These are phyloP conservation scores for Pristionchus mayeri DNA, from an alignment of 2,888 invertebrate genomes.

Conservation along the genomic window DNA sequence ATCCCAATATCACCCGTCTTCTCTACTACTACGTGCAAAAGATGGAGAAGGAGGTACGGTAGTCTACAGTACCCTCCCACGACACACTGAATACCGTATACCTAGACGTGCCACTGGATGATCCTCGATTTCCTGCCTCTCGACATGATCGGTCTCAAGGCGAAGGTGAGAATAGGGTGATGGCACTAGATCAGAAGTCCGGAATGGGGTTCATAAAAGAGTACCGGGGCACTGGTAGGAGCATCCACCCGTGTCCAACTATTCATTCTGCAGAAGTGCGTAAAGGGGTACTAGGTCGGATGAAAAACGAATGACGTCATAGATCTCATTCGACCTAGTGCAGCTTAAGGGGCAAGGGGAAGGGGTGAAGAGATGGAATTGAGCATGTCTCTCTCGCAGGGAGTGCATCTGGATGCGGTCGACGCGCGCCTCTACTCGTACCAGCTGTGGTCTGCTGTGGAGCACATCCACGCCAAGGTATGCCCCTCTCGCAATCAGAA, in stretches of 20 bases:
- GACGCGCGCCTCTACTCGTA: conserved; percentile 59
- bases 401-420: conserved; percentile 28
- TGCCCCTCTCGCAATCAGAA: background rate
- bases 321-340: too few relatives aligned
- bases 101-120: conserved; percentile 61
- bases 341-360: too few relatives aligned
- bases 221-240: too few relatives aligned
- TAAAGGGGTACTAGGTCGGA: too few relatives aligned
- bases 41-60: conserved; percentile 57
- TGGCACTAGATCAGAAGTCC: too few relatives aligned
- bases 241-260: too few relatives aligned
- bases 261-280: too few relatives aligned
- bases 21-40: conserved; percentile 60
- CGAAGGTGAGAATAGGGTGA: conserved; percentile 56
- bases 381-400: background rate
- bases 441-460: conserved; percentile 66
- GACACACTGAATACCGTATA: background rate
- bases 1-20: conserved; percentile 62
- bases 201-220: too few relatives aligned
- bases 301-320: too few relatives aligned
- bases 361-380: too few relatives aligned
- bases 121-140: conserved; percentile 65
- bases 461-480: conserved; percentile 57
- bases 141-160: conserved; percentile 60
- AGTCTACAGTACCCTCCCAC: background rate